Evolutionary conservation across 2,888 invertebrate genomes (phyloP), one percentile per base, ranked within the genome.

Genomic region (Leucophenga maculata): DNA sequence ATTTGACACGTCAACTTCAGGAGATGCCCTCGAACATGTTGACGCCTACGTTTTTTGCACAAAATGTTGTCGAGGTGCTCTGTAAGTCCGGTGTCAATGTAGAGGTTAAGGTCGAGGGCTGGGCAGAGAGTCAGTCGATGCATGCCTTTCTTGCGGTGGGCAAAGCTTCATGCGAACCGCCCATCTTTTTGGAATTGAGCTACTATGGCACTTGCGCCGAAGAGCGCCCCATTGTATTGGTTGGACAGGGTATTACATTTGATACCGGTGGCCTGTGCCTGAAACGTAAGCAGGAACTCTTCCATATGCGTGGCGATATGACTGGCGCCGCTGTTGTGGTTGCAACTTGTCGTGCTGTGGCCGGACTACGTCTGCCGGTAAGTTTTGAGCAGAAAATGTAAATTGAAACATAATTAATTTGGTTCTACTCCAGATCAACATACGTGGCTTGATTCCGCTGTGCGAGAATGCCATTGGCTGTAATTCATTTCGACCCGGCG

Each of bases 391-490:
- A n/a, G 1, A 6, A 57, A 22, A 26, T 14, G 77, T 4, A 26
- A 26, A 26, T 26, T 4, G 4, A 26, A 26, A 26, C 26, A 26
- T 4, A 26, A 26, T 3, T 4, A 26, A 26, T 26, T 26, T 26
- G 26, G 26, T 26, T 26, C 26, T 26, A 3, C 26, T 26, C 26
- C 4, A 26, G 78, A 74, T 94, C 55, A 94, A 95, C 85, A 90
- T 26, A 3, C 26, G 26, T 26, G 26, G 26, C 4, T 4, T 26
- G 2, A 26, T 26, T 26, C 26, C 26, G 95, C 89, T 95, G 9
- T 93, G 93, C 86, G 95, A 95, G 86, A 92, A 95, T 84, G 92
- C 95, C 91, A 93, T 94, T 1, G 93, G 93, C 74, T 93, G 94
- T 62, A 91, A 89, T 67, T 93, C 94, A 44, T 93, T 26, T 4